Percentiles rank a stretch among this genome's conserved stretches.
Conservation (phyloP, 2,797 vertebrate genomes). For the Garrulus glandarius region DNA sequence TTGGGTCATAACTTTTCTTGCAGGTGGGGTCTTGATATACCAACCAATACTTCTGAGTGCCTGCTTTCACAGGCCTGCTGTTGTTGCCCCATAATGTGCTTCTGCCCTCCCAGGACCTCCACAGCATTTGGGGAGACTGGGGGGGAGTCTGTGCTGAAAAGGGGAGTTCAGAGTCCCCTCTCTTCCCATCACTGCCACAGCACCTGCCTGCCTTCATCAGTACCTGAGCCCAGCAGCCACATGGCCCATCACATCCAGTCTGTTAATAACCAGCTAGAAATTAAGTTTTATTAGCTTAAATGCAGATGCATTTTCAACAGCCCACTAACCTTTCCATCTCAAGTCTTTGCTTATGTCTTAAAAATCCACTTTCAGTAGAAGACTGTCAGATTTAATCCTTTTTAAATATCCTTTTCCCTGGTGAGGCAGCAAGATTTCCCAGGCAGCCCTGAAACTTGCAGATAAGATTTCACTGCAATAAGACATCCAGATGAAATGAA, state of each 20-base stretch:
- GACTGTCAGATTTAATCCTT: conserved; percentile 54
- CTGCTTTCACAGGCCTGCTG: neutral
- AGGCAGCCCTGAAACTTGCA: conserved; percentile 19
- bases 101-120: neutral
- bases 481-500: neutral
- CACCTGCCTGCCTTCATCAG: neutral
- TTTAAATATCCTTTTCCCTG: conserved; percentile 51
- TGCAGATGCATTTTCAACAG: neutral
- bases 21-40: neutral
- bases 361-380: conserved; percentile 17
- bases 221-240: neutral
- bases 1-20: neutral
- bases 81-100: rapidly evolving
- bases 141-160: neutral
- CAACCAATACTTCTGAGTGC: rapidly evolving
- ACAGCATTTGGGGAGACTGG: rapidly evolving
- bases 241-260: neutral
- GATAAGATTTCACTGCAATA: conserved; percentile 25
- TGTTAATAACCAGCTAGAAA: neutral
- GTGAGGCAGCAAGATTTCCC: conserved; percentile 33
- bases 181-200: neutral
- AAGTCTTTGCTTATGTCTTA: conserved; percentile 26
- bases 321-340: conserved; percentile 21
- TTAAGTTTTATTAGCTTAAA: neutral
- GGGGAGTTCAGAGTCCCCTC: neutral